Base-by-base conservation (phyloP, 2,888 invertebrate species). In the Drosophila demipolita region DNA sequence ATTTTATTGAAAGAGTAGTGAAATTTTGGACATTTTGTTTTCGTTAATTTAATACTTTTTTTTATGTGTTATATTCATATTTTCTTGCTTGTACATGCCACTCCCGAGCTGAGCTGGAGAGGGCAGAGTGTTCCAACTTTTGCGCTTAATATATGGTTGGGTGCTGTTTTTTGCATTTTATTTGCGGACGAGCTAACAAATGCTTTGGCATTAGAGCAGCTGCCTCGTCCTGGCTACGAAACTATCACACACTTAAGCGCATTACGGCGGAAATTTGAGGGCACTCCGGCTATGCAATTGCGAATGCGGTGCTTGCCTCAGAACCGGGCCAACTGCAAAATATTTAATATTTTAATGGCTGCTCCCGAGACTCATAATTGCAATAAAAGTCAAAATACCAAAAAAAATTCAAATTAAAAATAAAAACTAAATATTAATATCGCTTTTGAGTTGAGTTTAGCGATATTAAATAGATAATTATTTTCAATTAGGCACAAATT, bases 231-330 rank as follows among this genome's bases (percentile, higher is more conserved):
- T 57, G 35, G 58, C 53, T 23, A 20, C 53, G 32, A 54, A 64
- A 65, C 53, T 70, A 62, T 59, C 61, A 63, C 54, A 75, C 71
- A 80, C 61, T 80, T 80, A 80, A 78, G 78, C 80, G 72, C 72
- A 80, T 78, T 78, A 80, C 58, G 72, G 48, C 64, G 62, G 50
- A 69, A 69, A 74, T 68, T 68, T 65, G 75, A 54, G 57, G 68
- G 32, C 66, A 53, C 55, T 66, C 50, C 42, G 65, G 53, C 53
- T 40, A 36, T 66, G 66, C 52, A 52, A 57, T 61, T 64, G 35
- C 33, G 38, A 50, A 54, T 61, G 40, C 42, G 45, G 45, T 17
- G n/a, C 15, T 26, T 5, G 17, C 17, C 11, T 33, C 17, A 20
- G 29, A 20, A 32, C 38, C 54, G 11, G 23, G 26, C n/a, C 49